Percentiles rank a stretch among this genome's conserved stretches.
These are phyloP conservation scores for Chloroceryle amazona DNA, from an alignment of 2,797 vertebrate genomes.

Conservation along the genomic window DNA sequence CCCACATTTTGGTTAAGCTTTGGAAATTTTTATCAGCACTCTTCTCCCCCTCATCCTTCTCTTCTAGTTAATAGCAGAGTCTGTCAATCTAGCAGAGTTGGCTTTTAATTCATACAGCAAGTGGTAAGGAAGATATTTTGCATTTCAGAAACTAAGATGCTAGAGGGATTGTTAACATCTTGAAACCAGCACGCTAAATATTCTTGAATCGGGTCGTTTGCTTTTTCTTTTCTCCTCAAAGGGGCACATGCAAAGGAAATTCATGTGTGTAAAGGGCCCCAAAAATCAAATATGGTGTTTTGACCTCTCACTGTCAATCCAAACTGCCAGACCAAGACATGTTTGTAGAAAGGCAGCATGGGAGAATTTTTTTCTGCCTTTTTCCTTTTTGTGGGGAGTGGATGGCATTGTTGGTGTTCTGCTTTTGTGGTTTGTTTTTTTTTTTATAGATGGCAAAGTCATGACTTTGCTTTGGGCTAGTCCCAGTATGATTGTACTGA, in stretches of 20 bases:
- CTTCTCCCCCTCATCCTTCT: background rate
- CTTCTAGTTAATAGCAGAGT: background rate
- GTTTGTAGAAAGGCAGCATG: background rate
- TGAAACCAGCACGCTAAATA: background rate
- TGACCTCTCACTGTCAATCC: background rate
- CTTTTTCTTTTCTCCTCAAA: background rate
- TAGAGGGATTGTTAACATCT: background rate
- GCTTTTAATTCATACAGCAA: background rate
- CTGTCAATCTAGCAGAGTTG: background rate
- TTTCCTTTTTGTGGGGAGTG: background rate
- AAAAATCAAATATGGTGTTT: background rate
- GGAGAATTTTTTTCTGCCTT: background rate
- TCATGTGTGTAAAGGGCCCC: background rate
- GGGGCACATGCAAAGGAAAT: background rate
- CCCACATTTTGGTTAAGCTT: conserved; percentile 6
- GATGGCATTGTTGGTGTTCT: background rate
- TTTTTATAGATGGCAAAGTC: background rate
- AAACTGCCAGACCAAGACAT: background rate
- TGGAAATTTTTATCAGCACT: background rate
- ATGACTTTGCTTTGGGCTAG: background rate
- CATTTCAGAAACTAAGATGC: background rate
- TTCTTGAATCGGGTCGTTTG: background rate
- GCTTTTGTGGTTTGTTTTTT: accelerated
- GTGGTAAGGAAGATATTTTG: background rate
- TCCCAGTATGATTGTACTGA: background rate